These are phyloP conservation scores for Ichneumon xanthorius DNA, from an alignment of 2,888 invertebrate species.

Conservation along the genomic window DNA sequence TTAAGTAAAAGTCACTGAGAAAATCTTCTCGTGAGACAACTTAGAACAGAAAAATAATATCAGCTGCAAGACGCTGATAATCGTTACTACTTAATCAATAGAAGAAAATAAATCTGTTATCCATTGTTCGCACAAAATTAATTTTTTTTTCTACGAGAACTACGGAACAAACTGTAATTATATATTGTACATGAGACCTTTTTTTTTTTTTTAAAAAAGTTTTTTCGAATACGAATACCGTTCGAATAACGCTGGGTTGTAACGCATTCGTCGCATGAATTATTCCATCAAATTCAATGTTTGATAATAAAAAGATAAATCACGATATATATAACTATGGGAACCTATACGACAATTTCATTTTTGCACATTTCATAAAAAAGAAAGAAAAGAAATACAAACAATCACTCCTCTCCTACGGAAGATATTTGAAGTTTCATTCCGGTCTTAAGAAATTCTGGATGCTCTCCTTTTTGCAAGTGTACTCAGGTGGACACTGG, in stretches of 20 bases:
- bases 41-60: slow-evolving; percentile 16
- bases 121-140: neutral
- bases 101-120: slow-evolving; percentile 42
- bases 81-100: slow-evolving; percentile 26
- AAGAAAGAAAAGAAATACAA: neutral
- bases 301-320: slow-evolving; percentile 51
- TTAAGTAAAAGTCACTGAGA: slow-evolving; percentile 48
- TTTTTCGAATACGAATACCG: slow-evolving; percentile 42
- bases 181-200: slow-evolving; percentile 61
- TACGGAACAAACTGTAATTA: slow-evolving; percentile 59
- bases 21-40: slow-evolving; percentile 31
- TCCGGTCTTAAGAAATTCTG: slow-evolving; percentile 78
- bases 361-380: slow-evolving; percentile 14
- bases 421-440: slow-evolving; percentile 55
- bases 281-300: slow-evolving; percentile 44
- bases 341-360: slow-evolving; percentile 1
- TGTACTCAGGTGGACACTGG: slow-evolving; percentile 80
- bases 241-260: slow-evolving; percentile 35
- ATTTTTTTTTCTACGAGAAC: slow-evolving; percentile 26
- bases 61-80: slow-evolving; percentile 45
- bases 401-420: neutral
- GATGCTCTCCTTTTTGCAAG: slow-evolving; percentile 81
- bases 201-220: neutral
- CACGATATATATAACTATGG: neutral
- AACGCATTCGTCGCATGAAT: slow-evolving; percentile 31